Evolutionary conservation across 2,797 vertebrate genomes (phyloP).

Genomic region (Helarctos malayanus): DNA sequence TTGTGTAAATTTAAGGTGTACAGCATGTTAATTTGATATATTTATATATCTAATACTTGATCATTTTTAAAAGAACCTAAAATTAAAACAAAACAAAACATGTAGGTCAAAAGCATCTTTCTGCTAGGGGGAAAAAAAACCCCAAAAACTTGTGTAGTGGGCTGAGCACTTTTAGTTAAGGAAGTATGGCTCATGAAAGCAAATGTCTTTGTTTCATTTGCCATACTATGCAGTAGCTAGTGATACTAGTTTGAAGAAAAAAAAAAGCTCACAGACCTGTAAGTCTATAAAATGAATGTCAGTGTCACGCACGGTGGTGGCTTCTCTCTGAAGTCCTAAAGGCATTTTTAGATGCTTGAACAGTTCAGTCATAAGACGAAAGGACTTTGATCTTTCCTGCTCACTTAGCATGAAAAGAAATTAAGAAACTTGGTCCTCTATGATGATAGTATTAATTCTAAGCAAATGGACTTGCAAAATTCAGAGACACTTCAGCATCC

Average conservation of each 20-base stretch:
- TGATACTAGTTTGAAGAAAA: constrained; percentile 34
- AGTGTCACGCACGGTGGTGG: not conserved
- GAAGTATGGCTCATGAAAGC: constrained; percentile 55
- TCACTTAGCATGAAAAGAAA: constrained; percentile 82
- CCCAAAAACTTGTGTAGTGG: not conserved
- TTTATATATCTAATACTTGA: not conserved
- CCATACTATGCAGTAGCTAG: constrained; percentile 44
- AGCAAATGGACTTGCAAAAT: constrained; percentile 65
- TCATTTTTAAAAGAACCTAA: not conserved
- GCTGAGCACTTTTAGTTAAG: constrained; percentile 42
- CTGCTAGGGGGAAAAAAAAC: not conserved
- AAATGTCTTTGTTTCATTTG: constrained; percentile 68
- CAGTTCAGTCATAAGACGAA: constrained; percentile 79
- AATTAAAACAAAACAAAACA: not conserved
- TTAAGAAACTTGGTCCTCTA: constrained; percentile 76
- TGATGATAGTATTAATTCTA: constrained; percentile 61
- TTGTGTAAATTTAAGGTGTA: not conserved
- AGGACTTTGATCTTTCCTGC: constrained; percentile 81
- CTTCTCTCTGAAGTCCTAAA: constrained; percentile 80
- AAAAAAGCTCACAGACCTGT: constrained; percentile 62
- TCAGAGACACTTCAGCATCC: constrained; percentile 20
- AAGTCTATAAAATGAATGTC: constrained; percentile 76
- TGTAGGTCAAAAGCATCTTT: constrained; percentile 46
- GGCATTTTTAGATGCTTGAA: constrained; percentile 81
- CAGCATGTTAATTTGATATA: not conserved